Conservation (phyloP, 2,797 vertebrate species). For the Cirrhinus mrigala region DNA sequence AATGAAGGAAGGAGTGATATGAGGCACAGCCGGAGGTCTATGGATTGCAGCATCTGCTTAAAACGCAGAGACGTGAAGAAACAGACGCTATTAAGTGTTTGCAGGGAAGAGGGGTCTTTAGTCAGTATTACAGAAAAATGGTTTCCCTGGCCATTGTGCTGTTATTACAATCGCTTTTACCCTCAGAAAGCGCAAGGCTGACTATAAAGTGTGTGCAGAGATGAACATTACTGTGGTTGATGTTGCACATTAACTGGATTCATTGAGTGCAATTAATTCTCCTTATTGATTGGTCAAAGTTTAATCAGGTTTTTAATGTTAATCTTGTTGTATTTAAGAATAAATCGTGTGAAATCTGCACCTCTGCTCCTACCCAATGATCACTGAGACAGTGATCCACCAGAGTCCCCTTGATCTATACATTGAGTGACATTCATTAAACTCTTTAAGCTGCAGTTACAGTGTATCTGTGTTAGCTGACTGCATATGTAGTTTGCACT, state of each 20-base stretch:
- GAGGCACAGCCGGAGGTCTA: slow-evolving; percentile 13
- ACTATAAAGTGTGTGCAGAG: slow-evolving; percentile 9
- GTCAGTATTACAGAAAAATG: background rate
- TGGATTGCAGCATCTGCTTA: slow-evolving; percentile 30
- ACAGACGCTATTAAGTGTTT: background rate
- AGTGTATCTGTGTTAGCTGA: background rate
- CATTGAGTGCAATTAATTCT: slow-evolving; percentile 38
- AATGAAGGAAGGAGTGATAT: slow-evolving; percentile 17
- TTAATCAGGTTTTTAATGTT: slow-evolving; percentile 41
- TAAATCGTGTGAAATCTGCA: slow-evolving; percentile 16
- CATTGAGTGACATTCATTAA: slow-evolving; percentile 8
- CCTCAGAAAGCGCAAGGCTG: background rate
- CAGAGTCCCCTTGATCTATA: slow-evolving; percentile 6
- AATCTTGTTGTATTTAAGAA: slow-evolving; percentile 12
- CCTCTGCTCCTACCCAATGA: background rate
- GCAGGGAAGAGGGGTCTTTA: background rate
- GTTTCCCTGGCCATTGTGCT: slow-evolving; percentile 1
- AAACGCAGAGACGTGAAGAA: slow-evolving; percentile 11
- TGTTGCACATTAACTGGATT: slow-evolving; percentile 35
- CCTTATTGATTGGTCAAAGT: slow-evolving; percentile 31
- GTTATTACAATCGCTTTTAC: slow-evolving; percentile 21
- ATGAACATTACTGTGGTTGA: slow-evolving; percentile 31
- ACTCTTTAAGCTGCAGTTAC: background rate
- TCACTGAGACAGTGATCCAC: slow-evolving; percentile 7
- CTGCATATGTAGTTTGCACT: background rate